Conservation (phyloP, 2,888 invertebrate species). For the Xestoiulus laeticollis region DNA sequence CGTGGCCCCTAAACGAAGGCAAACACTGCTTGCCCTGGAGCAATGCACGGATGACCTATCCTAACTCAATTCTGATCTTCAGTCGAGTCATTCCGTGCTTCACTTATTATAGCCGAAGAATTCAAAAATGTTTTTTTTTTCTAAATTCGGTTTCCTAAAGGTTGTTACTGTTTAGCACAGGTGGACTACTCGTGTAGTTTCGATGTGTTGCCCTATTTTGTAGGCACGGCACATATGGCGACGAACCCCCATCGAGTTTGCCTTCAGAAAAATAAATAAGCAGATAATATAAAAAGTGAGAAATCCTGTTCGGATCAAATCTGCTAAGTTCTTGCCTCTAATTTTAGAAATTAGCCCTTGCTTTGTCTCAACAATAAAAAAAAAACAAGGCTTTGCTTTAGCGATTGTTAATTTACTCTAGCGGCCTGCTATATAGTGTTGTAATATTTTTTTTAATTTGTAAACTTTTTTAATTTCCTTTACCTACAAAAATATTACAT, state of each 20-base stretch:
- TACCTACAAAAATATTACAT: not conserved
- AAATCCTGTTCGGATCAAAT: not conserved
- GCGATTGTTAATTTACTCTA: not conserved
- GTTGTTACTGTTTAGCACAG: not conserved
- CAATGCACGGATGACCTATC: not conserved
- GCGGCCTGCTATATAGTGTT: not conserved
- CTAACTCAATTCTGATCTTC: not conserved
- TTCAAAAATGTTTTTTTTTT: not conserved
- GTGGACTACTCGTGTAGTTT: not conserved
- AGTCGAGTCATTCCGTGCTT: not conserved
- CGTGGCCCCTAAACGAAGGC: not conserved
- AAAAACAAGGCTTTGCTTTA: not conserved
- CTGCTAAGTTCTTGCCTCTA: not conserved
- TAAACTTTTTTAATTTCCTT: not conserved
- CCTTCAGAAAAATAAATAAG: not conserved
- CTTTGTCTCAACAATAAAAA: no score
- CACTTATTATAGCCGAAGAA: not conserved
- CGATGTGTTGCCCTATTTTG: not conserved
- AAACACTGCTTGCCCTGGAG: conserved; percentile 24
- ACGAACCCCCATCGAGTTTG: not conserved
- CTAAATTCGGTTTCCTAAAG: not conserved
- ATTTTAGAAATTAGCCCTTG: not conserved
- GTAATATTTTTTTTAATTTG: no score
- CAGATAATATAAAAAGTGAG: not conserved
- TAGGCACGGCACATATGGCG: not conserved